Evolutionary conservation across 1,140 invertebrate genomes (phyloP), one percentile per base, ranked within the genome.

Genomic region (Leptinotarsa lineolata): DNA sequence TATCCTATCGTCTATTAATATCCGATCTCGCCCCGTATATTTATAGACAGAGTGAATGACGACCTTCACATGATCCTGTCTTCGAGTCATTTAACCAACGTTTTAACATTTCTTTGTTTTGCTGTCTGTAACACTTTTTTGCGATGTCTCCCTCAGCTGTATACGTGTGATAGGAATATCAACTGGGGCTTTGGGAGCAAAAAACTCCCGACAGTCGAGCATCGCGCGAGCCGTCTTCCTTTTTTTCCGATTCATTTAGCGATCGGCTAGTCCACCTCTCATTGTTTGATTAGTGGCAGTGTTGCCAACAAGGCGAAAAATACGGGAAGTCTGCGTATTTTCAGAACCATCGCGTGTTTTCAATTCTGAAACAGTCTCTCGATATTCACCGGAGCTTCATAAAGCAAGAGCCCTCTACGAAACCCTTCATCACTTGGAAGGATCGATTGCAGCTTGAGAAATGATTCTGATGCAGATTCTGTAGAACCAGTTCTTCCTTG

Each of bases 111-210:
- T 72, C 70, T 72, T 72, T 72, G 70, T 72, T 72, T 72, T 72
- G 70, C 70, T 65, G 70, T 72, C 70, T 72, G 70, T 72, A 72
- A 72, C 70, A 72, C 59, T 72, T 72, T 72, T 72, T 72, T 72
- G 30, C 61, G 39, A 13, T 39, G 59, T 72, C 70, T 72, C 70
- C 70, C 70, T 72, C 70, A 46, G 66, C 66, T 68, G n/a, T 46
- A 68, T 48, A 48, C n/a, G 68, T 68, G 66, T 68, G 66, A 21
- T 48, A 39, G 30, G 66, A 68, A 68, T 68, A 68, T 68, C 66
- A 68, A 68, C 22, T 15, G 39, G n/a, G 61, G 24, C 18, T 64
- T 15, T 30, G 20, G 16, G 61, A 64, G 20, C 24, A 64, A 64
- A 64, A 64, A 64, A 64, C 61, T 64, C 24, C 61, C 61, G 61